Evolutionary conservation across 2,797 vertebrate species (phyloP).

Genomic region (Cetoscarus ocellatus): DNA sequence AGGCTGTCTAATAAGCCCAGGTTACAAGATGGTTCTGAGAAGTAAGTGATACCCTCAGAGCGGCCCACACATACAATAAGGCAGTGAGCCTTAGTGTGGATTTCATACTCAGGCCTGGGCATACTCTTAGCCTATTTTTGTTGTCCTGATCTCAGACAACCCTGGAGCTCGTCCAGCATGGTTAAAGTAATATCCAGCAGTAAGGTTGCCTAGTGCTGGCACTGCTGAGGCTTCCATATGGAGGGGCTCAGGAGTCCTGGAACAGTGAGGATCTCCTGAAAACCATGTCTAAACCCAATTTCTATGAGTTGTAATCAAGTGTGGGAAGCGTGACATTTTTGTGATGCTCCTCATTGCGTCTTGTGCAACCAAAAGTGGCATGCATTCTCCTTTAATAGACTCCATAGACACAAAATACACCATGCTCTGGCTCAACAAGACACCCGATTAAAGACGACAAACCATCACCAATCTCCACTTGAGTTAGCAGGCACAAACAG

Average conservation of each 20-base stretch:
- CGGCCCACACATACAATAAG: conserved; percentile 74
- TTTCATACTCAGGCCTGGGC: conserved; percentile 79
- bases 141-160: conserved; percentile 77
- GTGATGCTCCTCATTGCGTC: conserved; percentile 31
- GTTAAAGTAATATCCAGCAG: conserved; percentile 70
- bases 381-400: conserved; percentile 50
- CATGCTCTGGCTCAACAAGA: conserved; percentile 56
- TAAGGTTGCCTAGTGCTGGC: conserved; percentile 60
- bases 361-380: conserved; percentile 24
- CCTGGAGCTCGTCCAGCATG: conserved; percentile 76
- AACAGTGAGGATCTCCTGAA: conserved; percentile 6
- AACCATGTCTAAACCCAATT: conserved; percentile 8
- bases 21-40: conserved; percentile 81
- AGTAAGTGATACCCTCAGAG: conserved; percentile 75
- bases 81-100: conserved; percentile 67
- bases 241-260: conserved; percentile 19
- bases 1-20: conserved; percentile 80
- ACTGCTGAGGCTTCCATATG: conserved; percentile 43
- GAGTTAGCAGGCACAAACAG: conserved; percentile 16
- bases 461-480: conserved; percentile 26
- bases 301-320: conserved; percentile 9
- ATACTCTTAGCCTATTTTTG: conserved; percentile 84
- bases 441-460: conserved; percentile 34
- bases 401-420: conserved; percentile 30
- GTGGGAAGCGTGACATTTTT: conserved; percentile 12